Percentiles rank a stretch among this genome's conserved stretches.
Evolutionary conservation across 2,797 vertebrate species (phyloP).

Genomic region (Pristis pectinata): DNA sequence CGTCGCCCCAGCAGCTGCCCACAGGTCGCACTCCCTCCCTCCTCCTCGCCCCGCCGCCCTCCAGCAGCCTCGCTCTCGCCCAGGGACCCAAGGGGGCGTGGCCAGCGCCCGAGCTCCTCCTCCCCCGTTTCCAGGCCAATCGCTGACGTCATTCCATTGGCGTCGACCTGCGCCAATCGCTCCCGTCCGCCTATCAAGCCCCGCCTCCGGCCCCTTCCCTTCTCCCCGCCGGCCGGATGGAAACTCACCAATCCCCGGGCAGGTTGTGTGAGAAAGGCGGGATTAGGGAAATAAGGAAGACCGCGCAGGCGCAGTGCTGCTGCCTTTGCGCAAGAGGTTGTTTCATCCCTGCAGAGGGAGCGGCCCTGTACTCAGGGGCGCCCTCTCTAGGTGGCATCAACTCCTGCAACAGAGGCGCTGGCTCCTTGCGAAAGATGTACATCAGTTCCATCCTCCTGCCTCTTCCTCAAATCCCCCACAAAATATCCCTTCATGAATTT

Average conservation of each 20-base stretch:
- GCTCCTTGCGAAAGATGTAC: no score
- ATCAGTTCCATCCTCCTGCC: no score
- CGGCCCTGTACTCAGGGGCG: not conserved
- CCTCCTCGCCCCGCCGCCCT: not conserved
- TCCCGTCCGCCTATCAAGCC: not conserved
- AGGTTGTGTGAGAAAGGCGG: not conserved
- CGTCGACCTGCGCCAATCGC: not conserved
- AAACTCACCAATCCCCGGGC: not conserved
- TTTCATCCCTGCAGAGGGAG: not conserved
- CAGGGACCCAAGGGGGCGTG: not conserved
- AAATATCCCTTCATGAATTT: no score
- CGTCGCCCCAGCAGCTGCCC: not conserved
- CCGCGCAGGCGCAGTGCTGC: not conserved
- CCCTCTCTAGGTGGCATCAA: not conserved
- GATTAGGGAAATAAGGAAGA: fast-evolving
- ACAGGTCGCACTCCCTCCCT: not conserved
- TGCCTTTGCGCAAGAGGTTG: not conserved
- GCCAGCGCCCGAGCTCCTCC: not conserved
- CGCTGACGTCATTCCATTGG: not conserved
- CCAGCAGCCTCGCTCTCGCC: not conserved
- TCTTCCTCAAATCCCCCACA: no score
- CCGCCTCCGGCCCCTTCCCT: not conserved
- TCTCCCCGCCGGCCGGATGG: not conserved
- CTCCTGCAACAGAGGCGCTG: no score
- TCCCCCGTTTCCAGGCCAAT: not conserved